Conservation (phyloP, 2,888 invertebrate genomes). For the Margaritifera margaritifera region DNA sequence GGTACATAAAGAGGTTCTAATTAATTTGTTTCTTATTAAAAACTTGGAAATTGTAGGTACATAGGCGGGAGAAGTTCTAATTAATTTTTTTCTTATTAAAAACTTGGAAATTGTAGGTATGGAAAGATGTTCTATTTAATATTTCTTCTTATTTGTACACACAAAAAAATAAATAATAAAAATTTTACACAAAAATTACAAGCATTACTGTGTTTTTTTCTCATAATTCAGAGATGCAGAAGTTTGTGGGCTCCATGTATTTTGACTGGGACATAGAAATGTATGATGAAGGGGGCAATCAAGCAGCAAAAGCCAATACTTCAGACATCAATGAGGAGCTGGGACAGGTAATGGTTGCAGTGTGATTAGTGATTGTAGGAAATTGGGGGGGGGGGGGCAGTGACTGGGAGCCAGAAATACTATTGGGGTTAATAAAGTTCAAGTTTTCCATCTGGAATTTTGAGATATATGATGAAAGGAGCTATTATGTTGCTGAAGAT, state of each 20-base stretch:
- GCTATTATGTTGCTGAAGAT: too few relatives aligned
- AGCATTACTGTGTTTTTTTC: background rate
- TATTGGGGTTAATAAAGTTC: background rate
- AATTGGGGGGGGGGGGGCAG: too few relatives aligned
- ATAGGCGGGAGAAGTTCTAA: too few relatives aligned
- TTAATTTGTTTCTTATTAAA: too few relatives aligned
- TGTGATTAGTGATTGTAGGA: background rate
- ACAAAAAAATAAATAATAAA: too few relatives aligned
- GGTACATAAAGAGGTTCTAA: too few relatives aligned
- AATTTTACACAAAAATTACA: background rate
- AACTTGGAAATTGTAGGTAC: too few relatives aligned
- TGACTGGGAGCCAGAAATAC: background rate
- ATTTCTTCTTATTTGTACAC: too few relatives aligned
- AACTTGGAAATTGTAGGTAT: too few relatives aligned
- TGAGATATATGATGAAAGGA: too few relatives aligned
- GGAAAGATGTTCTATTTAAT: too few relatives aligned
- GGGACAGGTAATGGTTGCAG: conserved; percentile 78
- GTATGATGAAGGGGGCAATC: conserved; percentile 66
- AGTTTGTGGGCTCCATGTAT: conserved; percentile 79
- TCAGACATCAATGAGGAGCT: conserved; percentile 91
- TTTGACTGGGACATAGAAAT: conserved; percentile 83
- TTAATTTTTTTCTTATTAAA: too few relatives aligned
- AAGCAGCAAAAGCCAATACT: conserved; percentile 83
- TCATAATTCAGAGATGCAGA: conserved; percentile 76
- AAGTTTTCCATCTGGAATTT: background rate